Evolutionary conservation across 2,797 vertebrate species (phyloP), one percentile per base, ranked within the genome.

Genomic region (Microcaecilia unicolor): DNA sequence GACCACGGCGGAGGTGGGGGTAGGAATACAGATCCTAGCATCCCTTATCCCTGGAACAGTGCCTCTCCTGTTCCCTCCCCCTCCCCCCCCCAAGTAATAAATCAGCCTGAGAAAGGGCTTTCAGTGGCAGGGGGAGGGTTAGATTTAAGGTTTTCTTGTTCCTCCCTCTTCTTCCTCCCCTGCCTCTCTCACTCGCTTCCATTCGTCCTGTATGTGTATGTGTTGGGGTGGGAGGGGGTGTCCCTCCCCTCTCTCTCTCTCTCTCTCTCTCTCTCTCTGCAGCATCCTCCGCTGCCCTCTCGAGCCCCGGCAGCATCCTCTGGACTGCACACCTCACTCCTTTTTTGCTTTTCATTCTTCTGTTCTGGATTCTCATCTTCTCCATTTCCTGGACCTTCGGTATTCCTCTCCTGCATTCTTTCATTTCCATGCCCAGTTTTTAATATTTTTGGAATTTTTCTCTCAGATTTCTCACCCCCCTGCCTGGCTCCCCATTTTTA

Each of bases 251-350:
- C 31, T 27, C 36, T n/a, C n/a, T n/a, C n/a, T n/a, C n/a, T n/a
- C n/a, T n/a, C n/a, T n/a, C n/a, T n/a, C n/a, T n/a, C 23, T 22
- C 31, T 27, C 36, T 63, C 68, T 63, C 68, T 72, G 68, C 68
- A 67, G 68, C 68, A 69, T 68, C 67, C 57, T 64, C 54, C 58
- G 61, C 65, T 64, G 68, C 65, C n/a, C 51, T 67, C 48, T 57
- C 38, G 34, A 56, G 44, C 41, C 51, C 48, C 33, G 30, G 56
- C 23, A 43, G 53, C 41, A 45, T 45, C 58, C 51, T 44, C 32
- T 21, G 57, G 51, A 47, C 24, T 1, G 45, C 48, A 44, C 47
- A 29, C 44, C 43, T 31, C 41, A 38, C 32, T 34, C 38, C 33
- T 50, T 48, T 41, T 48, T 41, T 41, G 32, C 37, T 41, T 45